phyloP scores from a whole-genome alignment of 2,113 vertebrate genomes.

The Dromiciops gliroides region DNA sequence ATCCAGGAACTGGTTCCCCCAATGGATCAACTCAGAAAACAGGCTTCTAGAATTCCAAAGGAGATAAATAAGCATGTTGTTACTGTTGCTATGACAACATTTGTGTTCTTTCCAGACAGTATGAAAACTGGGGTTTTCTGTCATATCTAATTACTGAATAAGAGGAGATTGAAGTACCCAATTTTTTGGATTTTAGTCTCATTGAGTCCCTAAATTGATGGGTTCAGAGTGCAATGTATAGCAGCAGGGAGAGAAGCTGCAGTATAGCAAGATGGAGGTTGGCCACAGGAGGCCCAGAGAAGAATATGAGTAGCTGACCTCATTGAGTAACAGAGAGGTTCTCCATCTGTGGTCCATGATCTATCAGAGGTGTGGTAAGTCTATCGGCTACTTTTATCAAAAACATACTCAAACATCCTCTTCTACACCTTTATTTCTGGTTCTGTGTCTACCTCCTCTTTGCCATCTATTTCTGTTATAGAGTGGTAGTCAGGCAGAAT shows the following conservation, averaged over 20 bases:
- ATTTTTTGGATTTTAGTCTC: conserved; percentile 15
- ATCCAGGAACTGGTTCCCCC: background rate
- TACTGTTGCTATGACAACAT: conserved; percentile 48
- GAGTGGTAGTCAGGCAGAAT: background rate
- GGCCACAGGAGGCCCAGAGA: background rate
- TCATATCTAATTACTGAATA: conserved; percentile 8
- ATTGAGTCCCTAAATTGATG: background rate
- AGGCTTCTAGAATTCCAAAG: conserved; percentile 1
- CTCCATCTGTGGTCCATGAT: background rate
- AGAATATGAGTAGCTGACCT: background rate
- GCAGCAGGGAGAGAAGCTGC: background rate
- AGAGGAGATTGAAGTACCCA: conserved; percentile 10
- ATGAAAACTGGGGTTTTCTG: conserved; percentile 27
- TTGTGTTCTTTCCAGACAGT: background rate
- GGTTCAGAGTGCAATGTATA: background rate
- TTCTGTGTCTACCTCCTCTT: background rate
- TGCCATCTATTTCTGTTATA: background rate
- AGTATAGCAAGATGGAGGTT: background rate
- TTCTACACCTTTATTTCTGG: background rate
- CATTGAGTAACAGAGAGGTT: background rate
- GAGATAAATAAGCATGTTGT: conserved; percentile 31
- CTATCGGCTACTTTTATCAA: background rate
- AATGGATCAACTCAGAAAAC: background rate
- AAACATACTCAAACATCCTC: background rate
- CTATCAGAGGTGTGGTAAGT: background rate